Base-by-base conservation (phyloP, 2,797 vertebrate genomes). In the Crenichthys baileyi region DNA sequence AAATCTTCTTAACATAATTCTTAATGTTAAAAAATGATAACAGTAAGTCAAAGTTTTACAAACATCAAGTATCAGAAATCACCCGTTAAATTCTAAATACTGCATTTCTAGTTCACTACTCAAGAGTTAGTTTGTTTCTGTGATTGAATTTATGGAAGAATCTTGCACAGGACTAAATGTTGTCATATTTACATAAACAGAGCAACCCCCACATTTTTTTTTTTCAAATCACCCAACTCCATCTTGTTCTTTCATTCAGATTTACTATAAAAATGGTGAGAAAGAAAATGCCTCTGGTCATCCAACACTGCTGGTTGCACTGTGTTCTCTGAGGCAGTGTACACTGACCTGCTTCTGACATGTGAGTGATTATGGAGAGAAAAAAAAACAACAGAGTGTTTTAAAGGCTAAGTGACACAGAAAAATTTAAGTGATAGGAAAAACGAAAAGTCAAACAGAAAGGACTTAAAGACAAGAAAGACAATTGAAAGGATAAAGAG, bases 401-500 rank as follows among this genome's bases (percentile, higher is more conserved):
- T 24, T 20, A 4, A 56, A 36, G 61, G 31, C 7, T 58, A 73
- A 65, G 41, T 24, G 26, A 60, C 20, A 58, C 3, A 44, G 4
- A 68, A 15, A 75, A 61, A 74, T 74, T 48, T 55, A 11, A 29
- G n/a, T 41, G 55, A 44, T 31, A 58, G 44, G 53, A 75, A 56
- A 53, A 31, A 76, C 31, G 36, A 68, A 53, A 70, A 61, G 8
- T 50, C 7, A 74, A 29, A 12, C 41, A 71, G 70, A 70, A 73
- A 76, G 76, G 85, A 84, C 41, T 67, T 20, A 81, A 73, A 72
- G 82, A 79, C 29, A 65, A 29, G 78, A 22, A 73, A 55, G 48
- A 56, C 24, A 26, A 65, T 31, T 22, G 31, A n/a, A 68, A 70
- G 81, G 73, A 88, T 67, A 86, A 88, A 90, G 90, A 88, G 77